Evolutionary conservation across 2,113 vertebrate genomes (phyloP).

Genomic region (Tragulus kanchil): DNA sequence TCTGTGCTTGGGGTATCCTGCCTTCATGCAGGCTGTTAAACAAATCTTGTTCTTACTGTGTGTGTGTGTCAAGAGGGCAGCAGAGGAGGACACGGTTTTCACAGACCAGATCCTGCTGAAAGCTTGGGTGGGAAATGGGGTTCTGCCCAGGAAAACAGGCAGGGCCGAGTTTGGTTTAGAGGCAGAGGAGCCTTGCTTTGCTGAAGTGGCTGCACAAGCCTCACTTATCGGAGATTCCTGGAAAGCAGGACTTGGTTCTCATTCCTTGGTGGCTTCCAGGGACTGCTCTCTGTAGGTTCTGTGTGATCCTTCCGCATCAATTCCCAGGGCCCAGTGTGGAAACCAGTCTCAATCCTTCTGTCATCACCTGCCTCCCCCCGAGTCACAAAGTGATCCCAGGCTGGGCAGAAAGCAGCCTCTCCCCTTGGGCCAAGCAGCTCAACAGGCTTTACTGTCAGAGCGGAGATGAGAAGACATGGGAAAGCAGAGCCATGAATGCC

Average conservation of each 20-base stretch:
- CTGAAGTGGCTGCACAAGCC: background rate
- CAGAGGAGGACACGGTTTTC: background rate
- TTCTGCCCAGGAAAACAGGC: background rate
- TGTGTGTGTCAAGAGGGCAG: rapidly evolving
- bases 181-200: background rate
- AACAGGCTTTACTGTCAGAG: conserved; percentile 7
- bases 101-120: background rate
- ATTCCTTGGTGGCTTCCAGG: conserved; percentile 74
- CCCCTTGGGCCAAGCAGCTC: background rate
- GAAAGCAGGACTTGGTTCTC: conserved; percentile 79
- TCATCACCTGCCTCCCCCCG: background rate
- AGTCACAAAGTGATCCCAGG: background rate
- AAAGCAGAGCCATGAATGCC: background rate
- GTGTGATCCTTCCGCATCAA: rapidly evolving
- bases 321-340: background rate
- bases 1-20: background rate
- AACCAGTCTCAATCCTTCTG: background rate
- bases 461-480: background rate
- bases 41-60: background rate
- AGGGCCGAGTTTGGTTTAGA: background rate
- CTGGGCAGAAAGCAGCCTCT: conserved; percentile 51
- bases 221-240: conserved; percentile 46
- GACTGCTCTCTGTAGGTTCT: conserved; percentile 77
- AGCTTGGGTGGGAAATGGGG: background rate
- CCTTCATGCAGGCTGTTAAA: background rate